Conservation (phyloP, 2,888 invertebrate species). For the Cheilosia scutellata region DNA sequence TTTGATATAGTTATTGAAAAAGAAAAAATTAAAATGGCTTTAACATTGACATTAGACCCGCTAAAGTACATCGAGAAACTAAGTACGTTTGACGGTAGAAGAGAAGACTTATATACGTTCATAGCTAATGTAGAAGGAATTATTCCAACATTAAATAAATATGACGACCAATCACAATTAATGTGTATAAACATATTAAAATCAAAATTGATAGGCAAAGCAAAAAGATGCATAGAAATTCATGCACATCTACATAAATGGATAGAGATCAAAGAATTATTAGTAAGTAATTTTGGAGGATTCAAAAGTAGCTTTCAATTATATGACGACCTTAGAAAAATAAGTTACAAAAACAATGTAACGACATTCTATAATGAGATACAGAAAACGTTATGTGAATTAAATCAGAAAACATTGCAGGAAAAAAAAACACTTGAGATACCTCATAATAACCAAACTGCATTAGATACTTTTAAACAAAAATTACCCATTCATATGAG, state of each 20-base stretch:
- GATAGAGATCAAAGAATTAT: background rate
- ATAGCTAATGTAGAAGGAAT: too few relatives aligned
- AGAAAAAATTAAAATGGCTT: too few relatives aligned
- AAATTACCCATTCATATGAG: background rate
- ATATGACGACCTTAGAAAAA: constrained; percentile 10
- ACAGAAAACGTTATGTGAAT: constrained; percentile 2
- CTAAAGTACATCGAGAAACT: too few relatives aligned
- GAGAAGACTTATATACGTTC: too few relatives aligned
- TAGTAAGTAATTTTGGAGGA: constrained; percentile 6
- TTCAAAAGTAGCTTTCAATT: constrained; percentile 4
- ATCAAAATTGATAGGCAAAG: background rate
- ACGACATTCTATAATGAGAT: background rate
- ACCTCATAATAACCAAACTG: constrained; percentile 2
- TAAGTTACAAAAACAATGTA: constrained; percentile 6
- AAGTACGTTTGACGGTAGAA: too few relatives aligned
- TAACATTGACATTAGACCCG: too few relatives aligned
- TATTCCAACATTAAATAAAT: too few relatives aligned
- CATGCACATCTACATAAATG: background rate
- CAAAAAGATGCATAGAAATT: background rate
- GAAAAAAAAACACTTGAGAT: background rate
- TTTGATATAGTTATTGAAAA: too few relatives aligned
- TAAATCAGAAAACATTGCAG: constrained; percentile 5
- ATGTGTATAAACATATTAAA: too few relatives aligned
- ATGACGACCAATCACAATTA: too few relatives aligned
- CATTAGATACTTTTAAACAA: background rate